Percentiles rank a stretch among this genome's conserved stretches.
Evolutionary conservation across 2,797 vertebrate genomes (phyloP).

Genomic region (Apodemus agrarius): DNA sequence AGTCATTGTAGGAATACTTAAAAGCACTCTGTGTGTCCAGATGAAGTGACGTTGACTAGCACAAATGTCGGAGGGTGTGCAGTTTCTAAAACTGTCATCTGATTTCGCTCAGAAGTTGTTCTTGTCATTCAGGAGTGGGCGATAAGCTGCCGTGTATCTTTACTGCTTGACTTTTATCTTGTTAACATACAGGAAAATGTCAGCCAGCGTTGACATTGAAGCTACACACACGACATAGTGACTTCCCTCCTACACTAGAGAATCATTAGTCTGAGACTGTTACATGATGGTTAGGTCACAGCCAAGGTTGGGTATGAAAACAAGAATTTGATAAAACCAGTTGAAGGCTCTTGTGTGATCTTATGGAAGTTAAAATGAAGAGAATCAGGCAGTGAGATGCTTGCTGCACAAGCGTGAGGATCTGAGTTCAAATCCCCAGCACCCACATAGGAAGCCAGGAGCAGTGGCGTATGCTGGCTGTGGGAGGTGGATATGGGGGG

Average conservation of each 20-base stretch:
- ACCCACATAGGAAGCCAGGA: not conserved
- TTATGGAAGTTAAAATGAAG: not conserved
- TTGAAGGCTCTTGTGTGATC: not conserved
- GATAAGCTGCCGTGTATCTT: conserved; percentile 9
- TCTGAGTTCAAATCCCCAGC: not conserved
- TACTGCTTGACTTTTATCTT: conserved; percentile 26
- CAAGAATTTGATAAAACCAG: conserved; percentile 2
- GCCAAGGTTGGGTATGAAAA: not conserved
- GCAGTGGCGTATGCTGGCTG: not conserved
- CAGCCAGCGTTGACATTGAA: not conserved
- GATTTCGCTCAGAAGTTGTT: conserved; percentile 4
- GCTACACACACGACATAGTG: not conserved
- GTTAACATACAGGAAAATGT: conserved; percentile 32
- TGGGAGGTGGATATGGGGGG: not conserved
- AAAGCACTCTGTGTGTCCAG: not conserved
- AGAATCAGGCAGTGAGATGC: not conserved
- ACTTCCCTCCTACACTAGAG: not conserved
- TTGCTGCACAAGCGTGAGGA: not conserved
- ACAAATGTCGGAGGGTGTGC: not conserved
- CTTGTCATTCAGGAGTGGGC: not conserved
- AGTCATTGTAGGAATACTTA: not conserved
- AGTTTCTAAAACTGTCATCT: conserved; percentile 3
- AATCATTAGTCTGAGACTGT: not conserved
- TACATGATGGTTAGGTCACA: not conserved
- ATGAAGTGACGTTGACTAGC: not conserved